Evolutionary conservation across 1,140 invertebrate genomes (phyloP).

Genomic region (Caerostris darwini): DNA sequence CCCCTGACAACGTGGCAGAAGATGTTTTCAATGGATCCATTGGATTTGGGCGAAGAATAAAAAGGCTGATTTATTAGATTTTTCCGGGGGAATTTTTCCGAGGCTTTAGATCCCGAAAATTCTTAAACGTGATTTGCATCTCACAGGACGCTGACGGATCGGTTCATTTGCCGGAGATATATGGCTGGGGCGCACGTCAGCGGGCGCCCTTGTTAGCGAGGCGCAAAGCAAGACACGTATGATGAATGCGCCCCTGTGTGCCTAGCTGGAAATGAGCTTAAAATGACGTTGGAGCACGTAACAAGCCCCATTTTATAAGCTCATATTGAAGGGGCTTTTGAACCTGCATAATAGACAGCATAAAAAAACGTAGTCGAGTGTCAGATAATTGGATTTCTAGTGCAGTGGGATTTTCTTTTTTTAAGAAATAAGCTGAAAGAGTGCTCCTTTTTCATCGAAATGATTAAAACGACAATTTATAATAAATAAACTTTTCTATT

Average conservation of each 20-base stretch:
- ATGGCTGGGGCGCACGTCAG: not conserved
- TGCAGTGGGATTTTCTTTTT: no score
- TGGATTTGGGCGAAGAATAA: constrained; percentile 30
- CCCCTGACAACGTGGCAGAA: not conserved
- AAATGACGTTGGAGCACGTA: constrained; percentile 3
- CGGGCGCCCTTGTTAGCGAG: no score
- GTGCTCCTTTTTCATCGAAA: no score
- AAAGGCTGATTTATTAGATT: constrained; percentile 57
- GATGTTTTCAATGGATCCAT: constrained; percentile 46
- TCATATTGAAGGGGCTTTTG: not conserved
- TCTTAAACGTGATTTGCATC: constrained; percentile 51
- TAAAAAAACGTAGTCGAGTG: no score
- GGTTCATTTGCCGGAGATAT: constrained; percentile 41
- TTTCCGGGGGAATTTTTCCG: constrained; percentile 14
- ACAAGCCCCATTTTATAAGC: constrained; percentile 30
- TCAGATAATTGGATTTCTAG: no score
- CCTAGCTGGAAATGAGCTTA: constrained; percentile 7
- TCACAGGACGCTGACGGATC: not conserved
- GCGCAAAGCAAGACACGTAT: not conserved
- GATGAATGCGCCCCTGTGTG: constrained; percentile 8
- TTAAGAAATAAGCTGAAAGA: no score
- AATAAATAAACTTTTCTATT: no score
- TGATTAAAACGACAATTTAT: no score
- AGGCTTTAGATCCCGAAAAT: constrained; percentile 15
- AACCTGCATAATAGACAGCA: not conserved